phyloP scores from a whole-genome alignment of 2,113 vertebrate species.

The Anolis carolinensis region DNA sequence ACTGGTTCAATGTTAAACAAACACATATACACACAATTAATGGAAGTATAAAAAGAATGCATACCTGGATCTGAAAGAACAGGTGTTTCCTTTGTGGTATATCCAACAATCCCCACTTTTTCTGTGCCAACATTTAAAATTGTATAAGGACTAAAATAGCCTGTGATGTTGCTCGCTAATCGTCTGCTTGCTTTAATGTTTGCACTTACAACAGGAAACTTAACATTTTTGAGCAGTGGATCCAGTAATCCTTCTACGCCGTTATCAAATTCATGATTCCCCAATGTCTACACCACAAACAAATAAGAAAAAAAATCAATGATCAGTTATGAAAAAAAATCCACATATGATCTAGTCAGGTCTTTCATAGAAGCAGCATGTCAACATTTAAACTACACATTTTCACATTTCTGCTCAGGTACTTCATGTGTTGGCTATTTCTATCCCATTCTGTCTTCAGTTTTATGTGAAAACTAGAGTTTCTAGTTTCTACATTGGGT shows the following conservation, averaged over 20 bases:
- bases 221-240: constrained; percentile 82
- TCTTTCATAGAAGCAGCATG: background rate
- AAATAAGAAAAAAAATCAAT: constrained; percentile 29
- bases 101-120: constrained; percentile 88
- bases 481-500: background rate
- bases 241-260: constrained; percentile 85
- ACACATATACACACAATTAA: background rate
- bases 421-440: too few relatives aligned
- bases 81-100: constrained; percentile 88
- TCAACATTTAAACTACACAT: background rate
- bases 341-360: background rate
- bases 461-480: background rate
- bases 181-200: constrained; percentile 80
- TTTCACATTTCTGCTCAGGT: too few relatives aligned
- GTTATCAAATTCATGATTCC: constrained; percentile 96
- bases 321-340: background rate
- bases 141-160: constrained; percentile 77
- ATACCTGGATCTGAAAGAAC: constrained; percentile 88
- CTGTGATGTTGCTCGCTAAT: constrained; percentile 75
- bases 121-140: constrained; percentile 76
- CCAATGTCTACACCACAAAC: constrained; percentile 82
- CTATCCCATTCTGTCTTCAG: too few relatives aligned
- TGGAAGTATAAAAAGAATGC: constrained; percentile 30
- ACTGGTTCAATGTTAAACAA: background rate
- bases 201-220: constrained; percentile 85